Percentiles rank a stretch among this genome's conserved stretches.
phyloP scores from a whole-genome alignment of 2,797 vertebrate genomes.

The Distichodus sexfasciatus region DNA sequence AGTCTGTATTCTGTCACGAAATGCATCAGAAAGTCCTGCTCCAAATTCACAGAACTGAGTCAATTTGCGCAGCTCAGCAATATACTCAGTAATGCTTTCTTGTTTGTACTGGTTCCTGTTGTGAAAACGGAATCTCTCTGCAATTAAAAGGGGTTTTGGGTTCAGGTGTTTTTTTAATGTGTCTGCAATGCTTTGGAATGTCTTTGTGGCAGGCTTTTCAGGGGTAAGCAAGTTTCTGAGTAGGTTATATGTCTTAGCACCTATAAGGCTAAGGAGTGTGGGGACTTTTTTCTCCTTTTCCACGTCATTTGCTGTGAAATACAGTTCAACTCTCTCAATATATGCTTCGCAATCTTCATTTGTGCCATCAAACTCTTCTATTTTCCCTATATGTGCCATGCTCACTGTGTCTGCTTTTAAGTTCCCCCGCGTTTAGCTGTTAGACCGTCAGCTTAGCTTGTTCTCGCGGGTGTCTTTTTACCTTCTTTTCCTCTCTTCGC shows the following conservation, averaged over 20 bases:
- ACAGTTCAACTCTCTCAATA: background rate
- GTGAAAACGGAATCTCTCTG: constrained; percentile 8
- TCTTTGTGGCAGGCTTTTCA: background rate
- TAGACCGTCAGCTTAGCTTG: background rate
- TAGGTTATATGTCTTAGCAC: background rate
- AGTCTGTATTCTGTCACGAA: background rate
- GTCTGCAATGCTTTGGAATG: background rate
- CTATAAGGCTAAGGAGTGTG: background rate
- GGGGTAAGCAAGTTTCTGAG: background rate
- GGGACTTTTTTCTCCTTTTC: background rate
- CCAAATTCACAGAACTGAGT: constrained; percentile 6
- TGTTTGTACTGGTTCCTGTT: constrained; percentile 8
- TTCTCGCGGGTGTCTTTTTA: background rate
- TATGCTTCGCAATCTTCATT: background rate
- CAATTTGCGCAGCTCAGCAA: constrained; percentile 3
- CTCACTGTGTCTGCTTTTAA: background rate
- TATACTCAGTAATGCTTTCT: constrained; percentile 11
- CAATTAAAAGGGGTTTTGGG: background rate
- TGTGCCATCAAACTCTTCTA: background rate
- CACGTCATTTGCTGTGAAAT: background rate
- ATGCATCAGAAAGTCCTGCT: background rate
- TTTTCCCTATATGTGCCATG: background rate
- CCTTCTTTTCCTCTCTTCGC: too few relatives aligned
- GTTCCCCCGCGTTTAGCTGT: background rate
- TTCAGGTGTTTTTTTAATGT: background rate